A percentile compares a stretch with the other conserved stretches of the same genome.
phyloP scores from a whole-genome alignment of 2,888 invertebrate species.

The Pollenia labialis region DNA sequence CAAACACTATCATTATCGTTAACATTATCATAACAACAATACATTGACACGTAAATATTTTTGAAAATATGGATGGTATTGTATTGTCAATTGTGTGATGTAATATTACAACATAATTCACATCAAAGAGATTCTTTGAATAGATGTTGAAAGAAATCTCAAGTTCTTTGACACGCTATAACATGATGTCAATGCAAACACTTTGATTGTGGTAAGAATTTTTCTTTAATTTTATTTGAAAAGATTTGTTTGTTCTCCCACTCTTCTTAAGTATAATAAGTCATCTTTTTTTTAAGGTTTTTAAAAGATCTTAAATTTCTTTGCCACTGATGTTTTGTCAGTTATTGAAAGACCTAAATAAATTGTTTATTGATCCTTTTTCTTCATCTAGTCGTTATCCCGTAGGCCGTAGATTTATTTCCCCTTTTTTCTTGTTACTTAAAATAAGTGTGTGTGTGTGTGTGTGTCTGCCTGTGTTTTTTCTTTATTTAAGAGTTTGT shows the following conservation, averaged over 20 bases:
- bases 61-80: not conserved
- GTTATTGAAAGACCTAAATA: constrained; percentile 35
- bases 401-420: constrained; percentile 61
- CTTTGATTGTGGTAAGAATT: constrained; percentile 25
- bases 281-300: constrained; percentile 31
- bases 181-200: constrained; percentile 62
- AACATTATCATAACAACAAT: constrained; percentile 22
- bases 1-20: not conserved
- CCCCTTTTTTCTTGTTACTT: constrained; percentile 9
- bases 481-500: constrained; percentile 25
- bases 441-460: not conserved
- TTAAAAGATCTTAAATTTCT: constrained; percentile 39
- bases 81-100: not conserved
- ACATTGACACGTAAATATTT: constrained; percentile 48
- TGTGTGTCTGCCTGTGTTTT: not conserved
- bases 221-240: not conserved
- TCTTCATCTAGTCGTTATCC: not conserved
- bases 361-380: constrained; percentile 57
- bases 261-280: not conserved
- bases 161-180: constrained; percentile 64
- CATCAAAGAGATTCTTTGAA: constrained; percentile 5
- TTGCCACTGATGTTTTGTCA: constrained; percentile 7
- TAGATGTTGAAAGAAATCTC: constrained; percentile 21
- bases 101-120: constrained; percentile 58
- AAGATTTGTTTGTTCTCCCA: not conserved